phyloP scores from a whole-genome alignment of 2,888 invertebrate genomes.

The Lepidonotus clava region DNA sequence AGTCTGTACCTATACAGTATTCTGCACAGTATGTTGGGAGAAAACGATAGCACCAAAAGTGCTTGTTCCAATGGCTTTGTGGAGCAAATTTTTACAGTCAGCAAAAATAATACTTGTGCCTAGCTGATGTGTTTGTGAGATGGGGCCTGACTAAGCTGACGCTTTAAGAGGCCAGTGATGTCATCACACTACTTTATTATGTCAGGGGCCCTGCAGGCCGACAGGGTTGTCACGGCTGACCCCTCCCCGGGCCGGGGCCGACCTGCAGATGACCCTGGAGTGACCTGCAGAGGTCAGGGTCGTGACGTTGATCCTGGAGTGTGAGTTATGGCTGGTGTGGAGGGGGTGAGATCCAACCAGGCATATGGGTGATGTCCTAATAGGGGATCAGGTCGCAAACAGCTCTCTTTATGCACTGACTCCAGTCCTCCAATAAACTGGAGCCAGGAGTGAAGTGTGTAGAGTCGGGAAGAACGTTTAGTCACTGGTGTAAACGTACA shows the following conservation, averaged over 20 bases:
- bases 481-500: too few relatives aligned
- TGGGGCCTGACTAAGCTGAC: slow-evolving; percentile 7
- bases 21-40: too few relatives aligned
- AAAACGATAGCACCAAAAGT: too few relatives aligned
- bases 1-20: too few relatives aligned
- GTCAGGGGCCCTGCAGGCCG: neutral
- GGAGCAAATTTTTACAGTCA: too few relatives aligned
- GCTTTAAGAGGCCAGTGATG: slow-evolving; percentile 21
- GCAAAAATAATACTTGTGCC: too few relatives aligned
- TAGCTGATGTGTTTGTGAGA: neutral
- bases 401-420: too few relatives aligned
- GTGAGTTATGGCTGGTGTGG: slow-evolving; percentile 18
- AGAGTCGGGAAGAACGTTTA: too few relatives aligned
- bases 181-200: slow-evolving; percentile 42
- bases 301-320: neutral
- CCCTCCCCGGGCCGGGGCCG: neutral
- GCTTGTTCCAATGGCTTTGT: too few relatives aligned
- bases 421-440: too few relatives aligned
- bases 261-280: neutral
- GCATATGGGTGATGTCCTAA: neutral
- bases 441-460: too few relatives aligned
- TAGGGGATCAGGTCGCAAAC: too few relatives aligned
- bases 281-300: neutral
- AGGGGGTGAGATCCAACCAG: neutral
- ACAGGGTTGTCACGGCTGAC: neutral